Base-by-base conservation (phyloP, 2,113 vertebrate genomes). In the Sinosuthora webbiana region DNA sequence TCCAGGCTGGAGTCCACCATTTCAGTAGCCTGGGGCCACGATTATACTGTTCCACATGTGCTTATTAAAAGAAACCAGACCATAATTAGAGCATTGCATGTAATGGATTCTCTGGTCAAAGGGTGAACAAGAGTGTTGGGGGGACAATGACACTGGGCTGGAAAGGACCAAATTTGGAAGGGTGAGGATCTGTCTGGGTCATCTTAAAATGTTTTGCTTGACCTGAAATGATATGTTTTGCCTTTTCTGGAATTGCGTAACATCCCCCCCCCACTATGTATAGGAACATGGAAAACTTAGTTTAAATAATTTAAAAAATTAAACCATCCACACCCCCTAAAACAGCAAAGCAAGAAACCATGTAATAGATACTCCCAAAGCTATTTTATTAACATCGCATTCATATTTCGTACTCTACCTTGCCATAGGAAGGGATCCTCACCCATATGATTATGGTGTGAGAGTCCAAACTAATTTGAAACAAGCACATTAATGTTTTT, bases 51-150 rank as follows among this genome's bases (percentile, higher is more conserved):
- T 94, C 62, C 88, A 94, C 90, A 83, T 78, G 80, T 92, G 85
- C 86, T 90, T 68, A 84, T 94, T 93, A 92, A 94, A 90, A 92
- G 71, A 95, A 95, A 90, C 68, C 75, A 81, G 92, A 31, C 79
- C 74, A 59, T 78, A 95, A 92, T 76, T 68, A 95, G 62, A 89
- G 69, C 57, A 87, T 60, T 84, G 60, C 28, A 45, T 45, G 62
- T 71, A 95, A 68, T 76, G 69, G 44, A 71, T 82, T 95, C 74
- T 84, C 74, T 89, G 87, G 83, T 87, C 91, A 71, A 74, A 91
- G 77, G 49, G 89, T 93, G 83, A 96, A 68, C 10, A 56, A 25
- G 56, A 89, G n/a, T 82, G 63, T 47, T 68, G 25, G 30, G 47
- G 73, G 23, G 11, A 91, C 68, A 42, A 33, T 19, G 7, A 6